A percentile compares a stretch with the other conserved stretches of the same genome.
These are phyloP conservation scores for Patella pellucida DNA, from an alignment of 2,888 invertebrate genomes.

Conservation along the genomic window DNA sequence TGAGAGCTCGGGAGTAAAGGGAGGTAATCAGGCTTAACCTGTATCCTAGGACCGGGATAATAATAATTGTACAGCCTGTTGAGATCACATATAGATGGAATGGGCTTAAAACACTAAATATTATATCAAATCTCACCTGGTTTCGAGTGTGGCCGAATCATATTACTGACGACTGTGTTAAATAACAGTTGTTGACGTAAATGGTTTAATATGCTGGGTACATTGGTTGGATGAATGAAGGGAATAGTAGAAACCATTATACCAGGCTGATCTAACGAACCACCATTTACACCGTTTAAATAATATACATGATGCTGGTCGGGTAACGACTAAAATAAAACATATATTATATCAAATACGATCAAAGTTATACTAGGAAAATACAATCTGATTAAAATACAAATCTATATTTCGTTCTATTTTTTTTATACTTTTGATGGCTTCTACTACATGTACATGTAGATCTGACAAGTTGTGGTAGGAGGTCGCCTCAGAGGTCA, in stretches of 20 bases:
- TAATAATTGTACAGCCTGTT: no score
- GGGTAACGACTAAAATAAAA: constrained; percentile 80
- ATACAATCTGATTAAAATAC: not conserved
- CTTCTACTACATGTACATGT: no score
- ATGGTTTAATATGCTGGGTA: constrained; percentile 86
- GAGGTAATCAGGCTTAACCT: no score
- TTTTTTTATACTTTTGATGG: no score
- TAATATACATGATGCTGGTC: constrained; percentile 96
- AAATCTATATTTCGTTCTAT: no score
- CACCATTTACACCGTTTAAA: constrained; percentile 81
- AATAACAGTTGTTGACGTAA: constrained; percentile 92
- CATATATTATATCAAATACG: not conserved
- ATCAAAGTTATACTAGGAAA: no score
- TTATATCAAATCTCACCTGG: constrained; percentile 79
- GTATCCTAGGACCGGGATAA: no score
- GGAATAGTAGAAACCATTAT: constrained; percentile 85
- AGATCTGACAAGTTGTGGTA: no score
- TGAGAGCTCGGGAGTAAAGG: no score
- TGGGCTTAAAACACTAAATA: no score
- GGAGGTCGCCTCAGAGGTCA: no score
- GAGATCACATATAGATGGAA: no score
- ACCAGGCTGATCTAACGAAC: constrained; percentile 77
- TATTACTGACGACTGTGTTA: constrained; percentile 89
- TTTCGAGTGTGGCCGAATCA: constrained; percentile 85
- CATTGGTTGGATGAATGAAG: constrained; percentile 93